Evolutionary conservation across 2,113 vertebrate species (phyloP).

Genomic region (Accipiter virgatus): DNA sequence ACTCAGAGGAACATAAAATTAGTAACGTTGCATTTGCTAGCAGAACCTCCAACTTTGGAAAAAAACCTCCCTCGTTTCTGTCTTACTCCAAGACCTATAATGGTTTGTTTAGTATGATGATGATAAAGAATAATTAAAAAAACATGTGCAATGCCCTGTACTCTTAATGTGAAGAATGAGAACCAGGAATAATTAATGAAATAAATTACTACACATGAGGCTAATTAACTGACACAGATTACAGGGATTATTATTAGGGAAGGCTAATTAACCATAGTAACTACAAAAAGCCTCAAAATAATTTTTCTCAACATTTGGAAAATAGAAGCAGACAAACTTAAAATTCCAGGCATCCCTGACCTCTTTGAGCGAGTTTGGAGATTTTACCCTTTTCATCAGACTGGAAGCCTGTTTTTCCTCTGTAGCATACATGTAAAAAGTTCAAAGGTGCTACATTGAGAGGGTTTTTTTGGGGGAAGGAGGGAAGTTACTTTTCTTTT

Average conservation of each 20-base stretch:
- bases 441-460: neutral
- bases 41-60: neutral
- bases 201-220: neutral
- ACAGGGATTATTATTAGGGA: constrained; percentile 1
- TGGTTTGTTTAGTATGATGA: neutral
- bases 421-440: neutral
- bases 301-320: neutral
- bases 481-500: neutral
- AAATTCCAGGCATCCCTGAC: neutral
- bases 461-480: rapidly evolving
- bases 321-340: neutral
- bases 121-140: constrained; percentile 30
- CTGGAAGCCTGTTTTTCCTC: neutral
- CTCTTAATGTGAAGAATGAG: constrained; percentile 8
- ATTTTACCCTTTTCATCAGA: neutral
- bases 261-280: constrained; percentile 1
- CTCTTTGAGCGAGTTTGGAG: neutral
- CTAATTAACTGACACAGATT: constrained; percentile 30
- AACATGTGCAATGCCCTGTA: neutral
- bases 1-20: neutral
- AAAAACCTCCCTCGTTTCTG: neutral
- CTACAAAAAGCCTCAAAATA: neutral
- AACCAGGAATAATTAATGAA: constrained; percentile 30
- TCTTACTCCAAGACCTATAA: neutral
- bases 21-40: neutral